Evolutionary conservation across 2,888 invertebrate species (phyloP), one percentile per base, ranked within the genome.

Genomic region (Phorcus lineatus): DNA sequence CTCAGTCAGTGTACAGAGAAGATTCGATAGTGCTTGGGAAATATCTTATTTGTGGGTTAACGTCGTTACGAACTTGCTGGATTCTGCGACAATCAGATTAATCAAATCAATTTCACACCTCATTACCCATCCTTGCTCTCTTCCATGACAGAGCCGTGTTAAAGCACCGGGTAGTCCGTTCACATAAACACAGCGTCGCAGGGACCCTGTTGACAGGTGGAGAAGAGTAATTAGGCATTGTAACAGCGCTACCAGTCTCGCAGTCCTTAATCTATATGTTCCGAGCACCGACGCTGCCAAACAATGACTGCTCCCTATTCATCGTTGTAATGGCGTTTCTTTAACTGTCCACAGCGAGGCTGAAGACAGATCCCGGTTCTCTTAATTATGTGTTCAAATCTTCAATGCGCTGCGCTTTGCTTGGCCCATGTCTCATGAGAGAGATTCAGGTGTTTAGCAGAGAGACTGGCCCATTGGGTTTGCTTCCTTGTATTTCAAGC

Each of bases 281-380:
- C 70, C 19, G 31, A 36, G 16, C 67, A 31, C 22, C 16, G 36
- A 28, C 70, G 36, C 40, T 17, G 70, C 70, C 19, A 36, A 40
- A 70, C 70, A 70, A 70, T 70, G 40, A 36, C 17, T 70, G 70
- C 70, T 70, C 70, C 70, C 70, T 70, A 70, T 70, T 36, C 70
- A 70, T 70, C 40, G 19, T n/a, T 17, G 28, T n/a, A 70, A n/a
- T 36, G n/a, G 70, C 19, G 70, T 70, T 47, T 47, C 70, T 70
- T 70, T 36, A 40, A 9, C 19, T 70, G 28, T 31, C 17, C 36
- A 17, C 31, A 36, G 31, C 70, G 19, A 31, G 70, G 31, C 11
- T 19, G 70, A 57, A 28, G 70, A 36, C 70, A 36, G 19, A 36
- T 19, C 70, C 11, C 16, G 19, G 40, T 36, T 70, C 70, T 28